These are phyloP conservation scores for Zoroaster sp. DNA, from an alignment of 53 echinoderm and acorn worm species.

Conservation along the genomic window DNA sequence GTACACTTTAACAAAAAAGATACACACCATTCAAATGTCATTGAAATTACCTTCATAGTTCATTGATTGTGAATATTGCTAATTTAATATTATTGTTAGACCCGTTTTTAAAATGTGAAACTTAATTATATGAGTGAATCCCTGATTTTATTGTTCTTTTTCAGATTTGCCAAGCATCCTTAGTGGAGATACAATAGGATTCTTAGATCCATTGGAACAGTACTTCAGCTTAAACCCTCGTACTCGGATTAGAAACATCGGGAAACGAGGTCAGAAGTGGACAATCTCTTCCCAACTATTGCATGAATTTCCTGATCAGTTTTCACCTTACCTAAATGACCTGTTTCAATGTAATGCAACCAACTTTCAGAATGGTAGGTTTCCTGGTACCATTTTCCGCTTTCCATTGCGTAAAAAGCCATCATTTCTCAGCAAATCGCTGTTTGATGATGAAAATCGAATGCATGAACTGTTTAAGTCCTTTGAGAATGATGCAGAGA, in stretches of 20 bases:
- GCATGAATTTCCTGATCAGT: not conserved
- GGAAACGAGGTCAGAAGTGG: not conserved
- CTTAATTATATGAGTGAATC: too few relatives aligned
- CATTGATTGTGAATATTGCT: too few relatives aligned
- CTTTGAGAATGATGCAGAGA: constrained; percentile 36
- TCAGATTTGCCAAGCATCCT: constrained; percentile 42
- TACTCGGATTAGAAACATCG: not conserved
- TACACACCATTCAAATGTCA: too few relatives aligned
- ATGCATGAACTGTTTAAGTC: constrained; percentile 5
- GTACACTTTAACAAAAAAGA: too few relatives aligned
- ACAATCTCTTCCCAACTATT: not conserved
- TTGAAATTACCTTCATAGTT: too few relatives aligned
- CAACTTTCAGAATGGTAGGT: not conserved
- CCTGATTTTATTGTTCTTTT: not conserved
- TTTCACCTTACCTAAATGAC: constrained; percentile 6
- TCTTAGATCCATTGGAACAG: constrained; percentile 28
- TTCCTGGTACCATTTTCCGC: constrained; percentile 23
- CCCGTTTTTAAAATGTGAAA: too few relatives aligned
- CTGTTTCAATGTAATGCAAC: not conserved
- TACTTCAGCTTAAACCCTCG: not conserved
- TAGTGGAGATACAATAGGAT: constrained; percentile 8
- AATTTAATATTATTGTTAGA: too few relatives aligned
- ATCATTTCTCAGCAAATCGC: not conserved
- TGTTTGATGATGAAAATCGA: not conserved
- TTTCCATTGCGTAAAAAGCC: constrained; percentile 1